Base-by-base conservation (phyloP, 2,888 invertebrate species). In the Zelleria hepariella region DNA sequence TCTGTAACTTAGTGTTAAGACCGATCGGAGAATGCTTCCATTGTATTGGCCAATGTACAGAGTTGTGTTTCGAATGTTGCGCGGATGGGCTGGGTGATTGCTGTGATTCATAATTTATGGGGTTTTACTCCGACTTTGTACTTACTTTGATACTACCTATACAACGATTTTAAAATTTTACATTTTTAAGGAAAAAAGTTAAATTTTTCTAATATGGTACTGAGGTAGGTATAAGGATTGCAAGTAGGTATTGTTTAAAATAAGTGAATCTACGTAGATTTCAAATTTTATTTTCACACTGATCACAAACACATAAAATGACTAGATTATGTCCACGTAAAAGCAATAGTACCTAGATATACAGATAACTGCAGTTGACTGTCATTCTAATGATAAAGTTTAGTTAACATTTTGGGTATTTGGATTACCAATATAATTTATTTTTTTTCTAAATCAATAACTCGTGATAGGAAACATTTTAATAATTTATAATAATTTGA, bases 241-340 rank as follows among this genome's bases (percentile, higher is more conserved):
- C n/a, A 15, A 15, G 32, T 15, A 42, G 32, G 15, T 15, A 15
- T 42, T 15, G 15, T 10, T 2, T 1, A 42, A 42, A 42, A 32
- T 15, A 42, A 42, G 2, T 42, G 2, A 32, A 42, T 10, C 10
- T 42, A 2, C 15, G 10, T 42, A 10, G 0, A 10, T 32, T 32
- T 42, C 15, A 15, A 42, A 42, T 10, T 62, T 63, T 71, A 63
- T 23, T 58, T 58, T 70, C 70, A 78, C 75, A 77, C 69, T 68
- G 66, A 76, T 72, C 70, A 77, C 76, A 70, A 70, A 77, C 69
- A 75, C 71, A 68, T 67, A 74, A 70, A 76, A 71, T 77, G 77
- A 78, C 78, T 78, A 78, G 78, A 54, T 42, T 25, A 10, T 20
- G n/a, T n/a, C n/a, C n/a, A n/a, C n/a, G 32, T 42, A 42, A 32